These are phyloP conservation scores for Bellardia bayeri DNA, from an alignment of 2,888 invertebrate genomes.

Conservation along the genomic window DNA sequence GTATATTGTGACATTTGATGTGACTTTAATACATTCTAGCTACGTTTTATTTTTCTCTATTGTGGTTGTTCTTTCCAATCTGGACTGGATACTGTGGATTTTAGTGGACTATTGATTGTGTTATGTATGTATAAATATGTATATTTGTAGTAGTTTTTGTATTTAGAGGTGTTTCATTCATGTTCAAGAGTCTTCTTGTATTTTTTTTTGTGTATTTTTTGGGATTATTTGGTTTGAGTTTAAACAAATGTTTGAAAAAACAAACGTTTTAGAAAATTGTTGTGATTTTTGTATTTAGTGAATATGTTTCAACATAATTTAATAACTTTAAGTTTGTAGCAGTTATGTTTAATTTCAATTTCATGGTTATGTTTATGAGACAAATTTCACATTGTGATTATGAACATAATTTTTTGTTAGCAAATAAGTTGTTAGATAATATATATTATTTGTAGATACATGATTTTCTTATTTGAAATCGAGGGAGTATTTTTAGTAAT, in stretches of 20 bases:
- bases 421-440: no score
- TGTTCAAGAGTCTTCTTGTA: neutral
- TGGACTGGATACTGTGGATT: conserved; percentile 21
- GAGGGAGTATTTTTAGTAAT: no score
- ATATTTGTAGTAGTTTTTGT: neutral
- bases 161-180: conserved; percentile 1
- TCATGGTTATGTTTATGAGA: no score
- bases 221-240: neutral
- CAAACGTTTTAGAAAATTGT: neutral
- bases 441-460: no score
- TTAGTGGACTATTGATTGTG: conserved; percentile 35
- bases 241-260: neutral
- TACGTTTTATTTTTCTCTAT: neutral
- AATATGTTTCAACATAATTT: no score
- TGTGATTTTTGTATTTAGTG: no score
- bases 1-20: conserved; percentile 63
- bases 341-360: no score
- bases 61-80: conserved; percentile 33
- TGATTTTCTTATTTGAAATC: no score
- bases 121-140: neutral
- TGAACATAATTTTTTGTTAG: no score
- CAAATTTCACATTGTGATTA: no score
- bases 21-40: conserved; percentile 55
- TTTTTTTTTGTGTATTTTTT: neutral
- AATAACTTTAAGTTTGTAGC: no score